Evolutionary conservation across 1,140 invertebrate genomes (phyloP).

Genomic region (Trichonephila clavata): DNA sequence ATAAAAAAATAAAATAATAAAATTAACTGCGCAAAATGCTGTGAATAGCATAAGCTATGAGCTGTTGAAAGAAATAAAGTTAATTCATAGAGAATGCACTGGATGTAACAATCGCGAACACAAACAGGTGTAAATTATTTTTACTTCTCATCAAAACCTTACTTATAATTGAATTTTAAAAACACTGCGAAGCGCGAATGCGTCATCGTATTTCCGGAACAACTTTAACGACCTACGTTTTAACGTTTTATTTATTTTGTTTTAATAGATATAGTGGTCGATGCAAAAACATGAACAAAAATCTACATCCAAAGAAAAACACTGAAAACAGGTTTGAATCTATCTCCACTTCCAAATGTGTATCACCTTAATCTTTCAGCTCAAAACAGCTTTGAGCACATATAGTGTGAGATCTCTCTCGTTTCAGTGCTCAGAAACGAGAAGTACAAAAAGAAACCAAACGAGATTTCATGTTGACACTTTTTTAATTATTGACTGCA

Average conservation of each 20-base stretch:
- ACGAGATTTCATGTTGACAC: not conserved
- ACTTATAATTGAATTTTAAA: too few relatives aligned
- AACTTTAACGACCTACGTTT: not conserved
- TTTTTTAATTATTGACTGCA: conserved; percentile 1
- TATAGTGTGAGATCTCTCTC: not conserved
- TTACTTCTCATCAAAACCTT: too few relatives aligned
- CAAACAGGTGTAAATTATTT: too few relatives aligned
- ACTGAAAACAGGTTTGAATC: not conserved
- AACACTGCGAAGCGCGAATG: too few relatives aligned
- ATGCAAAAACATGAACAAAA: not conserved
- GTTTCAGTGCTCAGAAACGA: not conserved
- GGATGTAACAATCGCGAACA: too few relatives aligned
- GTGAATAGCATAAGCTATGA: too few relatives aligned
- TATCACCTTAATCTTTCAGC: too few relatives aligned
- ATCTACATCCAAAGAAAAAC: not conserved
- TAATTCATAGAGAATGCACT: too few relatives aligned
- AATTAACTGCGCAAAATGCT: too few relatives aligned
- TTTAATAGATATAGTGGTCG: not conserved
- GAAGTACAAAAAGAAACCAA: not conserved
- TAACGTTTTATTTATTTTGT: not conserved
- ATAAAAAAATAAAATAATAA: too few relatives aligned
- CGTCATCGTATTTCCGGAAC: not conserved
- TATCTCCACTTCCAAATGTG: not conserved
- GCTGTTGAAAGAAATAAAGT: too few relatives aligned
- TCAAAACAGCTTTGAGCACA: not conserved